Conservation (phyloP, 2,113 vertebrate genomes). For the Nettapus auritus region DNA sequence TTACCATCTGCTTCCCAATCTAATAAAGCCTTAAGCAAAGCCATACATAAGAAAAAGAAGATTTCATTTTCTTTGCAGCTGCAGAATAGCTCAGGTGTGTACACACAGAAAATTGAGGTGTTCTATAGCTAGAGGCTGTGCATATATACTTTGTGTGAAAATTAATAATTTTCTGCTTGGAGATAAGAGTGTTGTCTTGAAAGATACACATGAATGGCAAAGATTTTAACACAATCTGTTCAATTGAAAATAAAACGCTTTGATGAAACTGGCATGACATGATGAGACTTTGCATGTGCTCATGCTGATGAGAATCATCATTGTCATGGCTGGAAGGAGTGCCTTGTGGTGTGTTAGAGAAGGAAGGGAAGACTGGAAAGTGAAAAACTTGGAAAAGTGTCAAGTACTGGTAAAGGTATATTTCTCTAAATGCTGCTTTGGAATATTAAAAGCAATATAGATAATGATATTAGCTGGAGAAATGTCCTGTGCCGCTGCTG, state of each 20-base stretch:
- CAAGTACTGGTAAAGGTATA: background rate
- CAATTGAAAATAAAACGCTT: background rate
- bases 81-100: background rate
- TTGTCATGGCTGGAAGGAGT: background rate
- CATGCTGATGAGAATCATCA: background rate
- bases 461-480: background rate
- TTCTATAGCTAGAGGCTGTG: background rate
- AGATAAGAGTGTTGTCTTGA: background rate
- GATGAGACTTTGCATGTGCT: background rate
- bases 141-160: background rate
- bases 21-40: background rate
- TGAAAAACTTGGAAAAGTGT: background rate
- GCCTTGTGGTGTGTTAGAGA: background rate
- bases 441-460: background rate
- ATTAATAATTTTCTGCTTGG: background rate
- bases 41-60: background rate
- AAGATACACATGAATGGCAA: background rate
- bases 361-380: background rate
- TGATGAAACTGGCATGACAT: background rate
- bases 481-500: background rate
- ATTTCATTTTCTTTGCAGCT: background rate
- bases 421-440: background rate
- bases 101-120: background rate
- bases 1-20: background rate
- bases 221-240: background rate